A percentile compares a stretch with the other conserved stretches of the same genome.
Evolutionary conservation across 1,140 invertebrate species (phyloP).

Genomic region (Carposina sasakii): DNA sequence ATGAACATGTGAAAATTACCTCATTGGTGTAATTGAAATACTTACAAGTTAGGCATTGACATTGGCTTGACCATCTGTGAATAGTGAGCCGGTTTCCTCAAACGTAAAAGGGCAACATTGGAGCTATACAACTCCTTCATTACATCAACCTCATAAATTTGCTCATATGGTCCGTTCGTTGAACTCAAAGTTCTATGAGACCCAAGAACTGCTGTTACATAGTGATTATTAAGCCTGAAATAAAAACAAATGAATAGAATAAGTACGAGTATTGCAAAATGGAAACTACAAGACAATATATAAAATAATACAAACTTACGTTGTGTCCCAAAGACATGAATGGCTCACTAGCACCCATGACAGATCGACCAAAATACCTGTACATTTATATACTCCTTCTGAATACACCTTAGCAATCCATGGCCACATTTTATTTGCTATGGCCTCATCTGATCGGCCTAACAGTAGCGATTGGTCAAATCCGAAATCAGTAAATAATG

Average conservation of each 20-base stretch:
- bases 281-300: too few relatives aligned
- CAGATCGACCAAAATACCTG: constrained; percentile 76
- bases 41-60: constrained; percentile 61
- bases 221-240: constrained; percentile 74
- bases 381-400: constrained; percentile 78
- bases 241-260: constrained; percentile 15
- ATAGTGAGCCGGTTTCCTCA: constrained; percentile 71
- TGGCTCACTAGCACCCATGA: constrained; percentile 77
- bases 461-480: constrained; percentile 22
- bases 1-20: too few relatives aligned
- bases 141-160: constrained; percentile 74
- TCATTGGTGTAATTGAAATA: too few relatives aligned
- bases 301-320: constrained; percentile 71
- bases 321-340: constrained; percentile 70
- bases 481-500: constrained; percentile 42
- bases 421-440: constrained; percentile 64
- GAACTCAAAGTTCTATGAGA: constrained; percentile 70
- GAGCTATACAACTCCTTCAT: constrained; percentile 68
- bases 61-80: constrained; percentile 77
- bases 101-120: constrained; percentile 74
- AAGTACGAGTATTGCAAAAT: too few relatives aligned
- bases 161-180: constrained; percentile 78
- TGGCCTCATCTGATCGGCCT: constrained; percentile 15
- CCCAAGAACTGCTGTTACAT: constrained; percentile 79
- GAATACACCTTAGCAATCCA: constrained; percentile 81